These are phyloP conservation scores for Lasioglossum pauxillum DNA, from an alignment of 2,888 invertebrate species.

Conservation along the genomic window DNA sequence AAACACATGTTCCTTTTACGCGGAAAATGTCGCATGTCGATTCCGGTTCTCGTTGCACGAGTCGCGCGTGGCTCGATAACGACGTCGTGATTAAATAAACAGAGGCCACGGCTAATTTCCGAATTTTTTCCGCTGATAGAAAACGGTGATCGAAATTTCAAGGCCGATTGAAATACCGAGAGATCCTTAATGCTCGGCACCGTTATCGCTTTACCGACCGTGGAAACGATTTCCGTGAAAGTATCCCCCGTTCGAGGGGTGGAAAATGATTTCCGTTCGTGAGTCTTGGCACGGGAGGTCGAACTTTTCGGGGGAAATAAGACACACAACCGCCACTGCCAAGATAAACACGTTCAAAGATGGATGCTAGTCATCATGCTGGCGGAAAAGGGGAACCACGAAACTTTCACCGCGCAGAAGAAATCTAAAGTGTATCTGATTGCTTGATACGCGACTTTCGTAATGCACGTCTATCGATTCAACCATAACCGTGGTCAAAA, in stretches of 20 bases:
- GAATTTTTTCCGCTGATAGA: conserved; percentile 13
- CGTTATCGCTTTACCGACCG: conserved; percentile 42
- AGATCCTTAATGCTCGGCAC: conserved; percentile 29
- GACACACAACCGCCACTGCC: not conserved
- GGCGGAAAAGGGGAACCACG: not conserved
- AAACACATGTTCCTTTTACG: too few relatives aligned
- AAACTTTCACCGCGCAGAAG: not conserved
- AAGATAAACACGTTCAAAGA: conserved; percentile 38
- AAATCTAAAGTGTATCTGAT: conserved; percentile 6
- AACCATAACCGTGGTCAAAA: too few relatives aligned
- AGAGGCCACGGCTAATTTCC: not conserved
- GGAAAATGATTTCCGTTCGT: conserved; percentile 50
- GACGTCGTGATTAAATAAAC: conserved; percentile 38
- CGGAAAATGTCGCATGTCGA: not conserved
- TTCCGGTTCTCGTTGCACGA: not conserved
- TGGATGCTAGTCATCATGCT: conserved; percentile 8
- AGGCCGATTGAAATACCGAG: conserved; percentile 1
- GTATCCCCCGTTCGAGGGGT: conserved; percentile 17
- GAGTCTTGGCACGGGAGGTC: conserved; percentile 20
- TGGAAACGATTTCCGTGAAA: conserved; percentile 55
- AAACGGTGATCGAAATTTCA: conserved; percentile 22
- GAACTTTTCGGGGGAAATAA: conserved; percentile 42
- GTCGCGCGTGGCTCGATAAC: conserved; percentile 14
- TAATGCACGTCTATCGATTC: not conserved
- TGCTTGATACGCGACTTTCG: not conserved